These are phyloP conservation scores for Ophiothrix spiculata DNA, from an alignment of 35 echinoderm and acorn worm species.

Conservation along the genomic window DNA sequence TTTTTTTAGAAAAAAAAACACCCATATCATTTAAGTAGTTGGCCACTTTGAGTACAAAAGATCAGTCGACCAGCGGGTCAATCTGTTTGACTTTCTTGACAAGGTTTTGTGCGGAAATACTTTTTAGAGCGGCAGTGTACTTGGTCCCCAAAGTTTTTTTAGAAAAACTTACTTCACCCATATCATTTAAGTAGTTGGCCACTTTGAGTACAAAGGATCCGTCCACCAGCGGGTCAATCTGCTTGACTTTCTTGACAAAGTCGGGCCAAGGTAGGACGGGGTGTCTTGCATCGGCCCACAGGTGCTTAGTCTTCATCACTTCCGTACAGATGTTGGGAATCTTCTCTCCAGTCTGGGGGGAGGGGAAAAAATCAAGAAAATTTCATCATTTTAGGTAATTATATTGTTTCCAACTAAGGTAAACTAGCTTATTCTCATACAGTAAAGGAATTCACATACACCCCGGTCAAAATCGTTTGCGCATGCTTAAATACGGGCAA, in stretches of 20 bases:
- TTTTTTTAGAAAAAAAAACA: no score
- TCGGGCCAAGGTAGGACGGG: neutral
- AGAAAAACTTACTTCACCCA: neutral
- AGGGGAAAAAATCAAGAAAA: neutral
- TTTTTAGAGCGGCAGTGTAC: no score
- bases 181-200: conserved; percentile 1
- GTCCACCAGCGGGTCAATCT: neutral
- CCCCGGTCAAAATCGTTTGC: no score
- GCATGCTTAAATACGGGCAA: no score
- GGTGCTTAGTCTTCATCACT: neutral
- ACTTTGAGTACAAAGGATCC: conserved; percentile 1
- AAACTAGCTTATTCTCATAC: no score
- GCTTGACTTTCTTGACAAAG: neutral
- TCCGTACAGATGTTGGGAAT: conserved; percentile 6
- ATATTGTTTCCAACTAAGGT: no score
- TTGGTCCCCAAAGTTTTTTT: no score
- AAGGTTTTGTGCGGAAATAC: no score
- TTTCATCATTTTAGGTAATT: no score
- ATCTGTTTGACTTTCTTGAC: neutral
- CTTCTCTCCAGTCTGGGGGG: neutral
- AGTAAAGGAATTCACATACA: no score
- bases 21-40: conserved; percentile 6
- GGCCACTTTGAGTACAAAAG: conserved; percentile 2
- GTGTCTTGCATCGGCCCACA: neutral
- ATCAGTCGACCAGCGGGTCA: neutral